Conservation (phyloP, 1,140 invertebrate genomes). For the Drosophila repletoides region DNA sequence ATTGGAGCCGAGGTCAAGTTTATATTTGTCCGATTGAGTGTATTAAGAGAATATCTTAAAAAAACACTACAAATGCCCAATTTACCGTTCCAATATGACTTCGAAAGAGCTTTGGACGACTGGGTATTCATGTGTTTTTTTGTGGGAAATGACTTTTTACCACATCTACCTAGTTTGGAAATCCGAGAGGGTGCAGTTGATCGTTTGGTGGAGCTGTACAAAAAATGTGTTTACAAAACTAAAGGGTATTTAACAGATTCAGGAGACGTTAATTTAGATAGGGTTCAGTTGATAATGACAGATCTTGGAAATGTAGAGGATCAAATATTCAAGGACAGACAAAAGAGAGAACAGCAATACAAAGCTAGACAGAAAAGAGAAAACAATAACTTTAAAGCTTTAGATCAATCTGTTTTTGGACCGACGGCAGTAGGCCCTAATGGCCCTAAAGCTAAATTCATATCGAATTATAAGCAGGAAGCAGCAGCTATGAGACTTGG, state of each 20-base stretch:
- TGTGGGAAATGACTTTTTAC: constrained; percentile 99
- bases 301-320: constrained; percentile 97
- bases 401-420: constrained; percentile 86
- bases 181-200: constrained; percentile 99
- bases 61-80: constrained; percentile 96
- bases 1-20: constrained; percentile 90
- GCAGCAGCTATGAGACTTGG: constrained; percentile 86
- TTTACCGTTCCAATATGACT: constrained; percentile 94
- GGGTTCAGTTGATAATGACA: constrained; percentile 97
- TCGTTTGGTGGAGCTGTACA: constrained; percentile 96
- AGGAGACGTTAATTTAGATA: constrained; percentile 94
- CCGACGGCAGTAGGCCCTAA: constrained; percentile 85
- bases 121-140: constrained; percentile 99
- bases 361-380: constrained; percentile 89
- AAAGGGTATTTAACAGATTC: constrained; percentile 97
- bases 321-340: constrained; percentile 97
- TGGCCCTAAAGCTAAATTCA: constrained; percentile 69
- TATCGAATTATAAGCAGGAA: constrained; percentile 86
- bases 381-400: constrained; percentile 43
- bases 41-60: constrained; percentile 97
- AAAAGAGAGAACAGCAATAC: constrained; percentile 92
- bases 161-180: constrained; percentile 98
- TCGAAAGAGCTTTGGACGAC: constrained; percentile 96
- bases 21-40: constrained; percentile 95
- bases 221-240: constrained; percentile 96